Conservation (phyloP, 2,113 vertebrate genomes). For the Microtus pennsylvanicus region DNA sequence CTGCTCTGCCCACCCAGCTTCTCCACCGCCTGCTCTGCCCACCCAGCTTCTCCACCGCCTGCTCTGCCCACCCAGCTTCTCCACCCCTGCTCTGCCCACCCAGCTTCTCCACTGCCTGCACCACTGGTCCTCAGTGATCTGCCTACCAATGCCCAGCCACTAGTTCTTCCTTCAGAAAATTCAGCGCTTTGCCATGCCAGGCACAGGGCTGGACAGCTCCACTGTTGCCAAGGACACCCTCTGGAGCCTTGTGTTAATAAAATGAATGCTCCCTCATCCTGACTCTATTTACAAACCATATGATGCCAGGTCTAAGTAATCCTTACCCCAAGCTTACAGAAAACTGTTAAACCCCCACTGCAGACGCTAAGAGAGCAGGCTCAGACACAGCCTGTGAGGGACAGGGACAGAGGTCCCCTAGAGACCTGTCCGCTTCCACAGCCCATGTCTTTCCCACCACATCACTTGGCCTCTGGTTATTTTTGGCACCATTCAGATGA, state of each 20-base stretch:
- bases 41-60: not conserved
- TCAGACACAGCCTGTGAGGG: not conserved
- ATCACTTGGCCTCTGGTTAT: not conserved
- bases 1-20: not conserved
- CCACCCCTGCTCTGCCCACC: not conserved
- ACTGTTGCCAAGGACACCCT: not conserved
- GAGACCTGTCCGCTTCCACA: not conserved
- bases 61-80: not conserved
- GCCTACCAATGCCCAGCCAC: not conserved
- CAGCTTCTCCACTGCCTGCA: not conserved
- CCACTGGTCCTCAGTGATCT: not conserved
- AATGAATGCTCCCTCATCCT: not conserved
- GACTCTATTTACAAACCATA: not conserved
- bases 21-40: not conserved
- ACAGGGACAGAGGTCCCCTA: not conserved
- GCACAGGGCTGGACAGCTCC: not conserved
- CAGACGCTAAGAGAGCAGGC: not conserved
- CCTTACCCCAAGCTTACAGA: not conserved
- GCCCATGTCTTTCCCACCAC: not conserved
- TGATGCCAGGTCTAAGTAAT: not conserved
- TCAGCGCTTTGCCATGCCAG: not conserved
- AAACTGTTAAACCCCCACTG: not conserved
- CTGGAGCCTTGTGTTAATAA: not conserved
- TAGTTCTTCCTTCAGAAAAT: slow-evolving; percentile 4
- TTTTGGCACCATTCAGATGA: slow-evolving; percentile 23